These are phyloP conservation scores for Mythimna albipuncta DNA, from an alignment of 2,888 invertebrate genomes.

Conservation along the genomic window DNA sequence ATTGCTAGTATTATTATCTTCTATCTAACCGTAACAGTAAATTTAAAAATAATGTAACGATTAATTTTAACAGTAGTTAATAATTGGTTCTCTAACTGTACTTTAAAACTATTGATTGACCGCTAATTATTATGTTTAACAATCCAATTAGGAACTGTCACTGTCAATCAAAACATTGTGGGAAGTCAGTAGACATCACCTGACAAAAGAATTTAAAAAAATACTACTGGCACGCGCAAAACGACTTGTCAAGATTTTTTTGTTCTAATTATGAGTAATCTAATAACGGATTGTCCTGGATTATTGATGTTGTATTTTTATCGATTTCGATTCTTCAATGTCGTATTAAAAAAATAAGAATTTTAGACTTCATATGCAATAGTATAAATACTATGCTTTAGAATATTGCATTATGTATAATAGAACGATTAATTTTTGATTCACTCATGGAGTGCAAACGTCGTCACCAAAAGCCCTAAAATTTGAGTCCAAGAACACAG, in stretches of 20 bases:
- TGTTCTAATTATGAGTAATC: slow-evolving; percentile 42
- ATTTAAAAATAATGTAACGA: slow-evolving; percentile 10
- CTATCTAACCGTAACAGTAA: slow-evolving; percentile 43
- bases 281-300: slow-evolving; percentile 70
- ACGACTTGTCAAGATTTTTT: slow-evolving; percentile 69
- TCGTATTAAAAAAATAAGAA: background rate
- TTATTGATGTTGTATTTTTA: slow-evolving; percentile 35
- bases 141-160: slow-evolving; percentile 83
- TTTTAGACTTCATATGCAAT: background rate
- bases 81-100: slow-evolving; percentile 66
- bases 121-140: slow-evolving; percentile 80
- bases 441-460: too few relatives aligned
- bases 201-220: slow-evolving; percentile 50
- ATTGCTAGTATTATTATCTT: background rate
- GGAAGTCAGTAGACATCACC: slow-evolving; percentile 57
- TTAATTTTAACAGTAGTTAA: slow-evolving; percentile 54
- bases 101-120: slow-evolving; percentile 60
- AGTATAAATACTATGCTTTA: background rate
- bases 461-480: too few relatives aligned
- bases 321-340: slow-evolving; percentile 18
- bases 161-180: slow-evolving; percentile 78
- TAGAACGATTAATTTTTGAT: too few relatives aligned
- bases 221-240: slow-evolving; percentile 63
- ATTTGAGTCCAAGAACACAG: too few relatives aligned
- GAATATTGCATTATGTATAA: too few relatives aligned